Percentiles rank a stretch among this genome's conserved stretches.
Conservation (phyloP, 2,113 vertebrate species). For the Notechis scutatus region DNA sequence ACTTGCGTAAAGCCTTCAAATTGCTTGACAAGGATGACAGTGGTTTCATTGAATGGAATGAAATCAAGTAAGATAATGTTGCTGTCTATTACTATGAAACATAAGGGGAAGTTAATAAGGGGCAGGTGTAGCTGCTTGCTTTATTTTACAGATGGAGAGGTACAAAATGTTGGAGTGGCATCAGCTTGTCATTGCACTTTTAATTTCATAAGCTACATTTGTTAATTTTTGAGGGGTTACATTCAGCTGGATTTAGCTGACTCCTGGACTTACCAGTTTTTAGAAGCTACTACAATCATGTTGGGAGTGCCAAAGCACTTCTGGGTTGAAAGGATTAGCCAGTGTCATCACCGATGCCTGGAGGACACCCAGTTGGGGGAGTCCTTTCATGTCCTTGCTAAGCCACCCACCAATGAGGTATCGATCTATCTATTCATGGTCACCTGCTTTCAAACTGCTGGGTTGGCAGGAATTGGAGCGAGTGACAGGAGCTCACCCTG, state of each 20-base stretch:
- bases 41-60: conserved; percentile 49
- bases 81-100: neutral
- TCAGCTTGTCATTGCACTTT: neutral
- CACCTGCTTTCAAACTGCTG: neutral
- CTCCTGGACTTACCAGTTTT: neutral
- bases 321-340: neutral
- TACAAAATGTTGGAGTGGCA: neutral
- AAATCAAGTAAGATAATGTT: conserved; percentile 43
- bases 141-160: neutral
- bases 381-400: neutral
- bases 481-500: no score
- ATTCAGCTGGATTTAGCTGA: neutral
- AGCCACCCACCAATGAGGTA: neutral
- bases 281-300: neutral
- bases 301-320: neutral
- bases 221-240: neutral
- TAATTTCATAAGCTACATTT: neutral
- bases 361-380: neutral
- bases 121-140: neutral
- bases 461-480: neutral
- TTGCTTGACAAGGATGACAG: conserved; percentile 55
- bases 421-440: neutral
- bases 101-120: neutral
- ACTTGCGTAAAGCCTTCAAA: conserved; percentile 37
- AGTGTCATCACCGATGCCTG: neutral